Conservation (phyloP, 2,113 vertebrate species). For the Sisor rabdophorus region DNA sequence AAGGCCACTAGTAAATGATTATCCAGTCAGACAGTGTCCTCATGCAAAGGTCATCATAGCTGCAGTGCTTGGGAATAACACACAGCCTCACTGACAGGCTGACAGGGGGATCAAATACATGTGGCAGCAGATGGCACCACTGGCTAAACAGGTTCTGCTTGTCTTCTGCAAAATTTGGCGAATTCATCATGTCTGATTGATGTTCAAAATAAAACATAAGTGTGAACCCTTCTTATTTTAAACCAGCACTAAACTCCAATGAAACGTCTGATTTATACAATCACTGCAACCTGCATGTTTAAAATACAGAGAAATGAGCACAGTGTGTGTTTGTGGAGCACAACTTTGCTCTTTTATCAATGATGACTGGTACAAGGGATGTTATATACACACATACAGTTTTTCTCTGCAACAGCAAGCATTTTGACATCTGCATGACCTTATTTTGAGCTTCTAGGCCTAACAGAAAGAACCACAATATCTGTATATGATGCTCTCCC, state of each 20-base stretch:
- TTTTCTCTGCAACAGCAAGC: conserved; percentile 46
- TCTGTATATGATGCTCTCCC: conserved; percentile 54
- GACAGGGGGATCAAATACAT: conserved; percentile 17
- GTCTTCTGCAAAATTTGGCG: conserved; percentile 1
- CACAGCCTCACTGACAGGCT: conserved; percentile 17
- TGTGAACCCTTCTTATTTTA: conserved; percentile 16
- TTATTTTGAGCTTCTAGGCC: conserved; percentile 46
- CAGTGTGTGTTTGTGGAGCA: conserved; percentile 21
- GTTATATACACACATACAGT: conserved; percentile 23
- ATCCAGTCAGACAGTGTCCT: conserved; percentile 62
- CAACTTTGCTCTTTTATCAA: conserved; percentile 31
- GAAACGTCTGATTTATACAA: background rate
- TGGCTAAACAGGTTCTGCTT: conserved; percentile 9
- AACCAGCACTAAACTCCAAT: background rate
- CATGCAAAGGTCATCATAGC: conserved; percentile 55
- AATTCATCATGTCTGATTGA: conserved; percentile 1
- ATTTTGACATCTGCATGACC: conserved; percentile 44
- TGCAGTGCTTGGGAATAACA: conserved; percentile 10
- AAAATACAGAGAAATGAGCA: background rate
- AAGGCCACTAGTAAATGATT: conserved; percentile 69
- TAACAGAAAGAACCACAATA: conserved; percentile 55
- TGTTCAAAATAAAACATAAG: conserved; percentile 1
- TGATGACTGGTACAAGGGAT: conserved; percentile 18
- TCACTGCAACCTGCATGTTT: background rate
- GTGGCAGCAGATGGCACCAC: conserved; percentile 22